phyloP scores from a whole-genome alignment of 2,888 invertebrate genomes.

The Stomorhina lunata region DNA sequence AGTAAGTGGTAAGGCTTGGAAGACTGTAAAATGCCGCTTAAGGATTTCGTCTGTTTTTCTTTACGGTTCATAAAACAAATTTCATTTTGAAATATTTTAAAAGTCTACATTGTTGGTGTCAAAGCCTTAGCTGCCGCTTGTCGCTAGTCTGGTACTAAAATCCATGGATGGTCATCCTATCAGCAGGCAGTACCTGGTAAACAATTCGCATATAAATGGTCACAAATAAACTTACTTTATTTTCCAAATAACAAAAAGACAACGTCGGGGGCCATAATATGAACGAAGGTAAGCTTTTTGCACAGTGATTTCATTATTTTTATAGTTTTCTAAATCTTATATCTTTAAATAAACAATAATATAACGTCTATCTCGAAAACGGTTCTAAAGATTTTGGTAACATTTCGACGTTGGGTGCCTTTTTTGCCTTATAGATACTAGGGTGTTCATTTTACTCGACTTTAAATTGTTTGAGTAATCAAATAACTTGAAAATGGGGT shows the following conservation, averaged over 20 bases:
- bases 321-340: not conserved
- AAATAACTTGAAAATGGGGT: too few species aligned
- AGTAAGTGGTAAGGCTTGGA: not conserved
- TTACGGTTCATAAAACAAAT: slow-evolving; percentile 80
- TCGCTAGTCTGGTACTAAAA: not conserved
- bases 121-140: slow-evolving; percentile 54
- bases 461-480: too few species aligned
- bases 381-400: too few species aligned
- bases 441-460: too few species aligned
- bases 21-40: slow-evolving; percentile 36
- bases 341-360: too few species aligned
- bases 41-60: slow-evolving; percentile 63
- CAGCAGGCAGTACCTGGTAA: slow-evolving; percentile 35
- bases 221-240: not conserved
- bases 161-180: slow-evolving; percentile 11
- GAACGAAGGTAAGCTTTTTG: not conserved
- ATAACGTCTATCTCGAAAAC: too few species aligned
- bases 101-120: slow-evolving; percentile 61
- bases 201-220: not conserved
- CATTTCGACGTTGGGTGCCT: too few species aligned
- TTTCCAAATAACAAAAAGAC: not conserved
- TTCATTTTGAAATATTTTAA: slow-evolving; percentile 80
- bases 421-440: too few species aligned
- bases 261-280: slow-evolving; percentile 38
- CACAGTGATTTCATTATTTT: not conserved